These are phyloP conservation scores for Cyanoderma ruficeps DNA, from an alignment of 2,113 vertebrate genomes.

Conservation along the genomic window DNA sequence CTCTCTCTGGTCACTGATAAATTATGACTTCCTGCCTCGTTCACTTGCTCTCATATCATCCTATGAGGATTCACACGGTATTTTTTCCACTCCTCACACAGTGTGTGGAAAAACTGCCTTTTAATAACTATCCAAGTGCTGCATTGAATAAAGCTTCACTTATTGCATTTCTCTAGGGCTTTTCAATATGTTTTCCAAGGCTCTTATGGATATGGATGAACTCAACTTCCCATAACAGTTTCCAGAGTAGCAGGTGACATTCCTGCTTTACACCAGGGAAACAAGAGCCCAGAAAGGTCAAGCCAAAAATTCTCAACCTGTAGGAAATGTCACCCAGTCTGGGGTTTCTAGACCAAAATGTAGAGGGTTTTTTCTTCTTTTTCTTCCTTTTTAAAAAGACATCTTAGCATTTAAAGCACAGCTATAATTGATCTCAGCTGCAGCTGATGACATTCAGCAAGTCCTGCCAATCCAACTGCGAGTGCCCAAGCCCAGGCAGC, in stretches of 20 bases:
- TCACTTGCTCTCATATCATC: background rate
- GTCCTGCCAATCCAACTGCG: background rate
- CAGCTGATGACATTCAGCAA: constrained; percentile 19
- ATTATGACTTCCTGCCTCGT: background rate
- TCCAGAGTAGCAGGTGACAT: background rate
- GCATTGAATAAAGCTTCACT: background rate
- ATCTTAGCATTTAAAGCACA: background rate
- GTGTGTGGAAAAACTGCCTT: background rate
- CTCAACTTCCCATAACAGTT: background rate
- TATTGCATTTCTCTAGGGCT: background rate
- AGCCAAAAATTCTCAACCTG: background rate
- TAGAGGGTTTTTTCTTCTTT: accelerated
- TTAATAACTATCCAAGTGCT: background rate
- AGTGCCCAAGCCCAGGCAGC: background rate
- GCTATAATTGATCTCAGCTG: constrained; percentile 27
- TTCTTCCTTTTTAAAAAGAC: background rate
- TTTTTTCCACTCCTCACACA: background rate
- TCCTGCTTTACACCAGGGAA: background rate
- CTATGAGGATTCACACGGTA: background rate
- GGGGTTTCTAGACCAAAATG: background rate
- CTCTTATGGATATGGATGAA: background rate
- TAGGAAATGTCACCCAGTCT: constrained; percentile 12
- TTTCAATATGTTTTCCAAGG: background rate
- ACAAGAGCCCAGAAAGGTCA: background rate
- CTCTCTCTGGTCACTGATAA: background rate